A percentile compares a stretch with the other conserved stretches of the same genome.
phyloP scores from a whole-genome alignment of 23 tunicate genomes.

The Ascidia mentula region DNA sequence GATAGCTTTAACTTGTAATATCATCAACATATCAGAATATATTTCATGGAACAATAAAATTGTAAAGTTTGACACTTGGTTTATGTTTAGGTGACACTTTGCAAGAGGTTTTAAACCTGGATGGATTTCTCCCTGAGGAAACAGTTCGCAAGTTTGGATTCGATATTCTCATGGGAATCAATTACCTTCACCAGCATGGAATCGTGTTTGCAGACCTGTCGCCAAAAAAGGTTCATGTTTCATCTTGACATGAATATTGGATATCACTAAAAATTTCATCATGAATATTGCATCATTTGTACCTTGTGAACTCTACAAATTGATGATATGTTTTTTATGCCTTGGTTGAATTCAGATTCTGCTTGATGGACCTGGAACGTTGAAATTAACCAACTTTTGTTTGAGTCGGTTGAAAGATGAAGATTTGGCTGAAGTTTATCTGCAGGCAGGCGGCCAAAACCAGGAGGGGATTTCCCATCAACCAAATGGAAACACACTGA shows the following conservation, averaged over 20 bases:
- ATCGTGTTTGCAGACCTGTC: constrained; percentile 82
- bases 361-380: constrained; percentile 94
- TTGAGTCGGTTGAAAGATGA: constrained; percentile 80
- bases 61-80: too few relatives aligned
- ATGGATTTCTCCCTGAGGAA: constrained; percentile 70
- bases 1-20: too few relatives aligned
- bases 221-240: constrained; percentile 52
- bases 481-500: not conserved
- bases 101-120: constrained; percentile 64
- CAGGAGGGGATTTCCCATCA: not conserved
- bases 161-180: constrained; percentile 65
- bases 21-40: too few relatives aligned
- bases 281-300: not conserved
- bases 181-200: constrained; percentile 72
- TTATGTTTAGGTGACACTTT: constrained; percentile 67
- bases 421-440: constrained; percentile 69
- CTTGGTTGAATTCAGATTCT: constrained; percentile 37
- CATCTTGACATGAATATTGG: not conserved
- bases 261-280: not conserved
- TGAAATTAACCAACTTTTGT: constrained; percentile 92
- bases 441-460: constrained; percentile 47
- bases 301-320: not conserved
- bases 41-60: too few relatives aligned
- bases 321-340: too few relatives aligned
- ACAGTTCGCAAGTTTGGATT: constrained; percentile 66